phyloP scores from a whole-genome alignment of 2,113 vertebrate species.

The Lagopus leucura region DNA sequence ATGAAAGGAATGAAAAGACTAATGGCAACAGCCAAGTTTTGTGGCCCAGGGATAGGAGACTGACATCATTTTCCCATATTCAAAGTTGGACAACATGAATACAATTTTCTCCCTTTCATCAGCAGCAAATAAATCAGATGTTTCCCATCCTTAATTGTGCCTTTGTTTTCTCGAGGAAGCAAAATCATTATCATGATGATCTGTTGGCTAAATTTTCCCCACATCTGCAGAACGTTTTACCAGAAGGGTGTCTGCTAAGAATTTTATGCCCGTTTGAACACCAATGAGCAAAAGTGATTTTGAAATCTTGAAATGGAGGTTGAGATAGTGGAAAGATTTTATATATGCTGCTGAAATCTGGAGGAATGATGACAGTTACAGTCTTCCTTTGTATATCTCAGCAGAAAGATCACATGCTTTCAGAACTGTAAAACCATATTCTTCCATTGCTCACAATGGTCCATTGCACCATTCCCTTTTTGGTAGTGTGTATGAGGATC shows the following conservation, averaged over 20 bases:
- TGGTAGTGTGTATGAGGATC: not conserved
- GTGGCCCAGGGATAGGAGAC: constrained; percentile 2
- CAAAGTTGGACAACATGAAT: constrained; percentile 66
- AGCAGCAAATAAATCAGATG: constrained; percentile 51
- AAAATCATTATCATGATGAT: constrained; percentile 9
- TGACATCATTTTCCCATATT: constrained; percentile 59
- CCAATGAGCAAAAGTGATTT: not conserved
- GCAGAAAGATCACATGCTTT: not conserved
- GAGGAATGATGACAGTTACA: not conserved
- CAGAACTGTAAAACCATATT: not conserved
- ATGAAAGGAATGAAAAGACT: constrained; percentile 28
- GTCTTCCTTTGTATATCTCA: not conserved
- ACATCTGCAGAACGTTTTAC: constrained; percentile 46
- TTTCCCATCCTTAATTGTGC: constrained; percentile 57
- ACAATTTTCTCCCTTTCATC: constrained; percentile 66
- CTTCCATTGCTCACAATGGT: not conserved
- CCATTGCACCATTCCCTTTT: not conserved
- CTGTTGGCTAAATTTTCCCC: constrained; percentile 52
- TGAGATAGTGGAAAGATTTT: not conserved
- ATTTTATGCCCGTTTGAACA: not conserved
- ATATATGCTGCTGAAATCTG: not conserved
- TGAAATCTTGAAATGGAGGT: not conserved
- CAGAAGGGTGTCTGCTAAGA: not conserved
- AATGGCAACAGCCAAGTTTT: constrained; percentile 23
- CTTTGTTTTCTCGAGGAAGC: constrained; percentile 43